A percentile compares a stretch with the other conserved stretches of the same genome.
These are phyloP conservation scores for Pristionchus arcanus DNA, from an alignment of 2,888 invertebrate genomes.

Conservation along the genomic window DNA sequence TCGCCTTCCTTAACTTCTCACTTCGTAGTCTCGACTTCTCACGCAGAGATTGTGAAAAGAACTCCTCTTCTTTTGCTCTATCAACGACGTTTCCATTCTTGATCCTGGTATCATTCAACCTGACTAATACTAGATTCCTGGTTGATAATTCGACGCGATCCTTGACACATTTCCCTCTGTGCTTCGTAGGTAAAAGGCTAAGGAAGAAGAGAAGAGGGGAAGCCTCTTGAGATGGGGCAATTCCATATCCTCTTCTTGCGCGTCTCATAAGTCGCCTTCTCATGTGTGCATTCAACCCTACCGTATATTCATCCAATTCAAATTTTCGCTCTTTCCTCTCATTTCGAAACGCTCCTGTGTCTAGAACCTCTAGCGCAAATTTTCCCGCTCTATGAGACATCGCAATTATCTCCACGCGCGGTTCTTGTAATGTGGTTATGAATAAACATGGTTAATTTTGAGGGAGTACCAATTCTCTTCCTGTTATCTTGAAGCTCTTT, in stretches of 20 bases:
- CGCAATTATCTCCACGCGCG: neutral
- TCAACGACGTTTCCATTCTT: neutral
- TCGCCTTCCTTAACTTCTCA: conserved; percentile 12
- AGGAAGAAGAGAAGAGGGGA: neutral
- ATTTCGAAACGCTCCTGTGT: neutral
- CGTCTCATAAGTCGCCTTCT: conserved; percentile 15
- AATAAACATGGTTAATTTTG: neutral
- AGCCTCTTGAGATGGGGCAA: conserved; percentile 36
- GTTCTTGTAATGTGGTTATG: neutral
- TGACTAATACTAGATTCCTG: neutral
- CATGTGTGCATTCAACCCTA: conserved; percentile 12
- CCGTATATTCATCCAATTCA: conserved; percentile 30
- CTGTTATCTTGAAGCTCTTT: too few species aligned
- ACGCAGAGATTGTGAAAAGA: conserved; percentile 17
- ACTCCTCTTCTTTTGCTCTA: conserved; percentile 1
- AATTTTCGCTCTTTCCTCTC: neutral
- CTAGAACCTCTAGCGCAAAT: neutral
- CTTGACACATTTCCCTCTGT: neutral
- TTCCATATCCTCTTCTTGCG: neutral
- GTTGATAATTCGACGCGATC: neutral
- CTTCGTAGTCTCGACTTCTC: neutral
- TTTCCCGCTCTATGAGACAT: neutral
- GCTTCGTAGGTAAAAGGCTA: neutral
- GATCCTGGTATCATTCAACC: neutral
- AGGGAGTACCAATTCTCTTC: too few species aligned